Base-by-base conservation (phyloP, 2,888 invertebrate genomes). In the Nephrotoma guestfalica region DNA sequence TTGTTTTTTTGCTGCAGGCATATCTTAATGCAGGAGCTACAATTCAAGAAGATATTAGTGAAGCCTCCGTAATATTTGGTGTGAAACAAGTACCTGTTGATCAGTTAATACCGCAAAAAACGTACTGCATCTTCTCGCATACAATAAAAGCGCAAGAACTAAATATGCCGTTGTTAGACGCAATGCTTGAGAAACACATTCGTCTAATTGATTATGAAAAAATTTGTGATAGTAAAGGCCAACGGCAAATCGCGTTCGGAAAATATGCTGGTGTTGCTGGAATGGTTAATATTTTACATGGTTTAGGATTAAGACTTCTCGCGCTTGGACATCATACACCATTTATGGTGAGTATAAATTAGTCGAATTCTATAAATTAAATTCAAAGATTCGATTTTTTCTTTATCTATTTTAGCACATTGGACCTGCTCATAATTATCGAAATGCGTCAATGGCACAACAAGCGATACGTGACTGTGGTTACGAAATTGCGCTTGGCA, bases 291-390 rank as follows among this genome's bases (percentile, higher is more conserved):
- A 99, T 99, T 89, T 93, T 99, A 15, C 99, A 99, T 90, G 99
- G 99, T 0, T 92, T 99, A 84, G 99, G 99, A 0, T 93, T 99
- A 47, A 93, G 99, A 86, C 93, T 98, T 2, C 92, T 99, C 86
- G 99, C 99, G 0, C 92, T 99, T 41, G 99, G 99, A 0, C 99
- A 99, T 91, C 99, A 99, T 90, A 99, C 99, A 0, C 99, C 99
- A 0, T 99, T 99, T 90, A 98, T 99, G 99, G 96, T 96, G 92
- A 71, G 71, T 11, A 18, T 71, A 71, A 9, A 71, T 71, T 30
- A 71, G 9, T 30, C 13, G 6, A n/a, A 30, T 30, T 30, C 30
- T 30, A n/a, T n/a, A 41, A 83, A 9, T n/a, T 13, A 41, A 18
- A 71, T 85, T 87, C 11, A 30, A 42, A 18, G 5, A n/a, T 18